Evolutionary conservation across 2,888 invertebrate species (phyloP), one percentile per base, ranked within the genome.

Genomic region (Brachypalpus laphriformis): DNA sequence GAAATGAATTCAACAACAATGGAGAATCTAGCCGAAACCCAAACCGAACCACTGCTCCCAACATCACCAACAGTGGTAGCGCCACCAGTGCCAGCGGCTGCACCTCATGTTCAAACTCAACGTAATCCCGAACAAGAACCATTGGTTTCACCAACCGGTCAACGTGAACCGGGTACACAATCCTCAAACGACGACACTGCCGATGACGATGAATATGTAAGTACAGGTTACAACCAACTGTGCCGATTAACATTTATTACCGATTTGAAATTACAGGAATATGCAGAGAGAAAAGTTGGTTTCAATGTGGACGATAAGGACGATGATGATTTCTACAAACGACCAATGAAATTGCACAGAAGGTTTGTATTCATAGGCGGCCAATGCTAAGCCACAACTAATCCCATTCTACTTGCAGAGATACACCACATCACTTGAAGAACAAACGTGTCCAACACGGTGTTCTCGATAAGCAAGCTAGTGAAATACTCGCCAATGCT

Each of bases 341-440:
- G 91, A 51, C 92, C 92, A 59, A 91, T 91, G 78, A 92, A 92
- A 87, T 87, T 92, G 80, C 92, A 92, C 82, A 89, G 92, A 89
- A 90, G 92, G 92, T 92, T 87, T 57, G 40, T 59, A n/a, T 34
- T 34, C 9, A 3, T 1, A 63, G 1, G 4, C n/a, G 42, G 1
- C 9, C n/a, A 25, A 40, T 11, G 4, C 9, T 9, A 28, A n/a
- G n/a, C n/a, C n/a, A n/a, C n/a, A n/a, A 4, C n/a, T 66, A 16
- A 40, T 57, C 25, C 89, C 94, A 95, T 81, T 94, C 9, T 98
- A 83, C 96, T 97, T 95, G 97, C 82, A 95, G 99, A 89, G 99
- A 99, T 93, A 99, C 99, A 20, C 99, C 99, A 59, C 99, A 99
- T 94, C 99, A 99, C 93, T 94, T 98, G 91, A 99, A 99, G 95